Evolutionary conservation across 2,797 vertebrate genomes (phyloP).

Genomic region (Clarias pachynema): DNA sequence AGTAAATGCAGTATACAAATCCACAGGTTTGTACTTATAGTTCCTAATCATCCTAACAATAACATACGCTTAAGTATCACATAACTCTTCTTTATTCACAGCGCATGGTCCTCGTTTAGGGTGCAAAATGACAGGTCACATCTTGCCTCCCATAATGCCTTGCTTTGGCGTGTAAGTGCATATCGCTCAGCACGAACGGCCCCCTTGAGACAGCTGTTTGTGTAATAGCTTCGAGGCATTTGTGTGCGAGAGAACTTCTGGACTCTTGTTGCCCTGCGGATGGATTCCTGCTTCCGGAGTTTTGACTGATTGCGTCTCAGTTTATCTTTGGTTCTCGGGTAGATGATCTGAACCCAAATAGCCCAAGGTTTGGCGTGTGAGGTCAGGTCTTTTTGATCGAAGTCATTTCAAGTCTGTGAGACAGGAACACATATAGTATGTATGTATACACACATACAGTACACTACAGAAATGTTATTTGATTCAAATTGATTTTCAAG

Average conservation of each 20-base stretch:
- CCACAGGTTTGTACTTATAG: neutral
- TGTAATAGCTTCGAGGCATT: slow-evolving; percentile 7
- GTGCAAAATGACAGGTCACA: slow-evolving; percentile 25
- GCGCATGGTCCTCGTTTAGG: slow-evolving; percentile 26
- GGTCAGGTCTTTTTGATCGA: neutral
- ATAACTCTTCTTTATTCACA: slow-evolving; percentile 9
- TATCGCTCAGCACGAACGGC: slow-evolving; percentile 45
- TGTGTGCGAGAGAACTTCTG: slow-evolving; percentile 4
- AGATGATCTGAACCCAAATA: slow-evolving; percentile 4
- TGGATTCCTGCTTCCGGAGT: slow-evolving; percentile 53
- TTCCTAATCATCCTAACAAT: neutral
- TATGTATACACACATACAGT: neutral
- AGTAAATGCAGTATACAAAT: neutral
- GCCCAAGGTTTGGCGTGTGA: slow-evolving; percentile 4
- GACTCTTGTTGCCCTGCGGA: slow-evolving; percentile 54
- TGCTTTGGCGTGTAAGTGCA: slow-evolving; percentile 64
- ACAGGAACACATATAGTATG: neutral
- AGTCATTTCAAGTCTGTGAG: slow-evolving; percentile 2
- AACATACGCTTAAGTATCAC: slow-evolving; percentile 39
- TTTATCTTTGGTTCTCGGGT: slow-evolving; percentile 13
- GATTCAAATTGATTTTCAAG: neutral
- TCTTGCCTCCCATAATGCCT: slow-evolving; percentile 46
- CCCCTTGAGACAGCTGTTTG: slow-evolving; percentile 35
- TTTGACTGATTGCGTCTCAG: slow-evolving; percentile 38
- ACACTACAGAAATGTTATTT: neutral